phyloP scores from a whole-genome alignment of 2,888 invertebrate species.

The Paralinhomoeus sp. region DNA sequence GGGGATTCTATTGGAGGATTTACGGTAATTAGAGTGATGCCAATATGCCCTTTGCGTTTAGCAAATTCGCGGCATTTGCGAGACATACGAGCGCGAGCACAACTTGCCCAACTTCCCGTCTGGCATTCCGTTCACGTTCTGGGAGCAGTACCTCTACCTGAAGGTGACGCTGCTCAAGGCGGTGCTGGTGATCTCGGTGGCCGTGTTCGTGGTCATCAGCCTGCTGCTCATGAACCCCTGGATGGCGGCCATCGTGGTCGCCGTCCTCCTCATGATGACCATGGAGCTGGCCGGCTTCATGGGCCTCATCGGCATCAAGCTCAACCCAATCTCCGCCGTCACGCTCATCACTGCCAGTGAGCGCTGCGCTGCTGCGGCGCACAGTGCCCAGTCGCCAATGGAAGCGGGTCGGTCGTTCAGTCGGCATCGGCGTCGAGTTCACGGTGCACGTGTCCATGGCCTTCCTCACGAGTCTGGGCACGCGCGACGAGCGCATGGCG shows the following conservation, averaged over 20 bases:
- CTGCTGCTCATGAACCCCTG: conserved; percentile 57
- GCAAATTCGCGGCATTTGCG: conserved; percentile 48
- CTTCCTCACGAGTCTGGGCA: conserved; percentile 76
- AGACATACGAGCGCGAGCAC: conserved; percentile 49
- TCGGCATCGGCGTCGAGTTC: conserved; percentile 47
- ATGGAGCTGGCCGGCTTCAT: conserved; percentile 64
- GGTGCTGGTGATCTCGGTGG: conserved; percentile 24
- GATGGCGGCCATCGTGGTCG: conserved; percentile 39
- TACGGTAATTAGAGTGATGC: too few species aligned
- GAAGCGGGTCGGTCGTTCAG: too few species aligned
- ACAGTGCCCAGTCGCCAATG: too few species aligned
- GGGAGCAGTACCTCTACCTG: conserved; percentile 74
- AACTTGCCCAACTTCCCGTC: conserved; percentile 87
- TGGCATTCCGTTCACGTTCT: conserved; percentile 75
- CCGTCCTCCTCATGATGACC: conserved; percentile 33
- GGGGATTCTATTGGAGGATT: too few species aligned
- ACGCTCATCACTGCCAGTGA: conserved; percentile 61
- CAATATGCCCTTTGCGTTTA: too few species aligned
- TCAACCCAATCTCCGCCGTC: conserved; percentile 71
- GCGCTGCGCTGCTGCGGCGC: too few species aligned
- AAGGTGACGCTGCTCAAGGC: conserved; percentile 36
- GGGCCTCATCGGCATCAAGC: conserved; percentile 58
- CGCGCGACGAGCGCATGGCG: conserved; percentile 50
- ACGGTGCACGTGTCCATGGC: conserved; percentile 66
- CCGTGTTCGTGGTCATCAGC: conserved; percentile 52